These are phyloP conservation scores for Lasioglossum calceatum DNA, from an alignment of 2,888 invertebrate genomes.

Conservation along the genomic window DNA sequence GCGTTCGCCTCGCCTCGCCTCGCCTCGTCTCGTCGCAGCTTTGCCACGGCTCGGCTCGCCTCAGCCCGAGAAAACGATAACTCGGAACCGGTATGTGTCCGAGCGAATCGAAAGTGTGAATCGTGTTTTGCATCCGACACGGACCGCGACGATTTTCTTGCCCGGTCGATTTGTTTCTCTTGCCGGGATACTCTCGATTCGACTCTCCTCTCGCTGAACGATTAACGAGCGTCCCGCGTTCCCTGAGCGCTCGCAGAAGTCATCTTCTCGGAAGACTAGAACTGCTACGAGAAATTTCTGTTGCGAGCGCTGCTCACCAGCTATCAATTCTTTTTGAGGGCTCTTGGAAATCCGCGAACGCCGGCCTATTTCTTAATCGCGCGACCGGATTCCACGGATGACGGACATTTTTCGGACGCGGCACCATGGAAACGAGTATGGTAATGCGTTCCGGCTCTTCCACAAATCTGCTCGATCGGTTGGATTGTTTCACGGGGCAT, in stretches of 20 bases:
- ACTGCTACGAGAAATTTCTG: neutral
- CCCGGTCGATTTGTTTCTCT: conserved; percentile 21
- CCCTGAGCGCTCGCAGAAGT: neutral
- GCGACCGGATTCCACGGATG: conserved; percentile 49
- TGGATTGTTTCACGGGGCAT: conserved; percentile 21
- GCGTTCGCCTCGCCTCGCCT: neutral
- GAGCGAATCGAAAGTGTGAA: conserved; percentile 59
- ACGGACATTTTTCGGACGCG: conserved; percentile 40
- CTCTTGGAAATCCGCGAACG: conserved; percentile 1
- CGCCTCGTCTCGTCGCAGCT: neutral
- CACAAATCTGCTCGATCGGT: conserved; percentile 23
- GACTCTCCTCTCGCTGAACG: neutral
- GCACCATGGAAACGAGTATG: conserved; percentile 33
- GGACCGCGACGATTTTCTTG: conserved; percentile 37
- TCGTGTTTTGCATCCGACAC: conserved; percentile 47
- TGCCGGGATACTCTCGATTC: neutral
- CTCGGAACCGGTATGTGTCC: conserved; percentile 54
- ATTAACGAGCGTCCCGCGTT: neutral
- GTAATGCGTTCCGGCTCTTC: conserved; percentile 27
- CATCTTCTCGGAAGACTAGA: neutral
- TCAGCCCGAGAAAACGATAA: conserved; percentile 31
- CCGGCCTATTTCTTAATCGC: conserved; percentile 53
- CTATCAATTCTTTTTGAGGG: neutral
- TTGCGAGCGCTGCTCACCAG: neutral
- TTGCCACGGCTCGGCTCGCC: neutral